Evolutionary conservation across 2,113 vertebrate genomes (phyloP).

Genomic region (Sylvia atricapilla): DNA sequence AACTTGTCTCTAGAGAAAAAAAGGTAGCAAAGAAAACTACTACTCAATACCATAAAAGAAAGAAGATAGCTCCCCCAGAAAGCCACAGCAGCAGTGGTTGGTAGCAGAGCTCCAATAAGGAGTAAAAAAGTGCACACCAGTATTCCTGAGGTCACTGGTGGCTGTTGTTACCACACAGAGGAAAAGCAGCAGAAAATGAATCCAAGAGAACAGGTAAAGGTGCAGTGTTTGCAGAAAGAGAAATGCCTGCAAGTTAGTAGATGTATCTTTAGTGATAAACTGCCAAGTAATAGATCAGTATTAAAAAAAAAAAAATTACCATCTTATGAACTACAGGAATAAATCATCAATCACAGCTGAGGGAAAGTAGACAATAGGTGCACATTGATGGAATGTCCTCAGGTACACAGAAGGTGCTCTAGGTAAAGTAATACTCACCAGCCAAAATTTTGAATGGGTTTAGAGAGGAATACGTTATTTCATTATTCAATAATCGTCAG

Average conservation of each 20-base stretch:
- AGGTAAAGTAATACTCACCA: background rate
- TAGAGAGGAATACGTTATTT: background rate
- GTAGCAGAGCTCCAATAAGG: background rate
- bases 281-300: background rate
- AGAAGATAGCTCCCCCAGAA: background rate
- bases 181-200: background rate
- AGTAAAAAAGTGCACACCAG: background rate
- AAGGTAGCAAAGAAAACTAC: background rate
- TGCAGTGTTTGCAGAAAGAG: background rate
- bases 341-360: background rate
- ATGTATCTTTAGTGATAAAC: background rate
- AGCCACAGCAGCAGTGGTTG: background rate
- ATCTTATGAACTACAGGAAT: background rate
- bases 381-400: background rate
- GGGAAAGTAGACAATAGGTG: background rate
- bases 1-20: background rate
- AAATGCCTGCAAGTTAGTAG: background rate
- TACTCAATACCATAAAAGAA: background rate
- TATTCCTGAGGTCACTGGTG: background rate
- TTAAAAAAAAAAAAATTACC: background rate
- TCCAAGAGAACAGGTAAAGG: background rate
- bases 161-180: background rate
- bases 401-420: background rate
- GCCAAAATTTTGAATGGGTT: background rate
- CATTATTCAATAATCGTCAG: background rate